Evolutionary conservation across 2,888 invertebrate genomes (phyloP), one percentile per base, ranked within the genome.

Genomic region (Ophonus ardosiacus): DNA sequence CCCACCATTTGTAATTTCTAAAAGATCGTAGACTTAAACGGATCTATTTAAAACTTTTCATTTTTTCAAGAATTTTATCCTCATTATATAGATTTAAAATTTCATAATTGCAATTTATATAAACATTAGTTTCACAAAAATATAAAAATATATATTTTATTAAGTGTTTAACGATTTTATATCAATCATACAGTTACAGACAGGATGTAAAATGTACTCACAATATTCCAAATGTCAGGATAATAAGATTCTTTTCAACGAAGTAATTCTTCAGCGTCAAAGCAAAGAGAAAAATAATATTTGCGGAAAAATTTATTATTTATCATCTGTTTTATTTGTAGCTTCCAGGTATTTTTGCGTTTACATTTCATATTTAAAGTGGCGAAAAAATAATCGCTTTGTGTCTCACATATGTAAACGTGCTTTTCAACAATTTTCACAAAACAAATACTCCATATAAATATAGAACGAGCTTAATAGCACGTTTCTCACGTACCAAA

Each of bases 301-400:
- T 63, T 63, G 63, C 63, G 13, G 18, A 63, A 63, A 24, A 63
- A 17, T 63, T 18, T 24, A 24, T 63, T 21, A 24, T 63, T 63
- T 63, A 13, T 63, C 63, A 63, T 63, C 63, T 13, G 21, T 63
- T 63, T 63, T 13, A 63, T 63, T 63, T 13, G 1, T 63, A 13
- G 63, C 63, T 63, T 18, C 59, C 59, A 59, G 63, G 63, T 59
- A 59, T 59, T 59, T 7, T 24, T 13, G 13, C 21, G 63, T 63
- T 63, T 63, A 24, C 24, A 63, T 63, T 63, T 63, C 63, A 63
- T 18, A 63, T 63, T 63, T 63, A 63, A 63, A 63, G 63, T 18
- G 63, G 8, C 63, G 21, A 63, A 24, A 59, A 63, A 63, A 13
- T 24, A 63, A 63, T 63, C 24, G 24, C 21, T 8, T 24, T 21